phyloP scores from a whole-genome alignment of 2,113 vertebrate species.

The Coryphaenoides rupestris region DNA sequence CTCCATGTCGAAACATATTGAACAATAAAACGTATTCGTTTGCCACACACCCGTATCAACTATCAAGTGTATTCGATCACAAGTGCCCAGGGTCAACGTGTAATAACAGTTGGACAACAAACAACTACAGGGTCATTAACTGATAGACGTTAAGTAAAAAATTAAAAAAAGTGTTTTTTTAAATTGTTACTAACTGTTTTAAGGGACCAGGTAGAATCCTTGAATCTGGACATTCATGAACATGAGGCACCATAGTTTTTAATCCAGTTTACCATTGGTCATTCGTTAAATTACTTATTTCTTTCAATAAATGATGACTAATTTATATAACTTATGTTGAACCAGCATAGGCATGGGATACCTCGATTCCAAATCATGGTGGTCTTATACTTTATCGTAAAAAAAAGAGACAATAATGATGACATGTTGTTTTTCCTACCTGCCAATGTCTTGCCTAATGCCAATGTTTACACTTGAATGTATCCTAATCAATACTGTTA shows the following conservation, averaged over 20 bases:
- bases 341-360: conserved; percentile 45
- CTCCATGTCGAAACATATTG: too few species aligned
- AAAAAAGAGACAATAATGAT: conserved; percentile 30
- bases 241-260: too few species aligned
- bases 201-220: conserved; percentile 30
- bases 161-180: too few species aligned
- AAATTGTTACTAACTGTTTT: conserved; percentile 15
- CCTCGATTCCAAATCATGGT: too few species aligned
- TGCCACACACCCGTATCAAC: conserved; percentile 35
- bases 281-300: too few species aligned
- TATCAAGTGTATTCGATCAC: conserved; percentile 63
- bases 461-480: conserved; percentile 74
- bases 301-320: too few species aligned
- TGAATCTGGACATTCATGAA: background rate
- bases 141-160: background rate
- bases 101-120: conserved; percentile 27
- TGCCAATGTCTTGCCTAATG: conserved; percentile 60
- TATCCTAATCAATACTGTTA: conserved; percentile 60
- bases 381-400: too few species aligned
- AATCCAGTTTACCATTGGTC: too few species aligned
- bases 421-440: conserved; percentile 24
- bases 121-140: conserved; percentile 1
- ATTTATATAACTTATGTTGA: too few species aligned
- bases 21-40: too few species aligned
- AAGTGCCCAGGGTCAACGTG: conserved; percentile 68